Evolutionary conservation across 2,888 invertebrate species (phyloP).

Genomic region (Pristionchus exspectatus): DNA sequence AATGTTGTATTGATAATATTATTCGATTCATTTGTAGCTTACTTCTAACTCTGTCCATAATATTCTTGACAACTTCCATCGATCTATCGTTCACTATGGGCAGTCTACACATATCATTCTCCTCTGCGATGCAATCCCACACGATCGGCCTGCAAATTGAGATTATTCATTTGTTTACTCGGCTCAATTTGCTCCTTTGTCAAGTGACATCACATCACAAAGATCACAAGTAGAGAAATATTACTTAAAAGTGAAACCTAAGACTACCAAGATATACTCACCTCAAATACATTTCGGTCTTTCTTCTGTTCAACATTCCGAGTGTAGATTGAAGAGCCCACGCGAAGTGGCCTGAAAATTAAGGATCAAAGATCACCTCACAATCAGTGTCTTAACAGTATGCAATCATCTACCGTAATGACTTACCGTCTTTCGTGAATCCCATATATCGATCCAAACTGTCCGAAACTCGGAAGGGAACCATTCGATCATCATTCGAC

Average conservation of each 20-base stretch:
- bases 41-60: slow-evolving; percentile 12
- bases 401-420: neutral
- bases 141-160: slow-evolving; percentile 6
- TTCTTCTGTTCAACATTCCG: slow-evolving; percentile 20
- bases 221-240: neutral
- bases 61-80: neutral
- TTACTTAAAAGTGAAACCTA: no score
- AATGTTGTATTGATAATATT: neutral
- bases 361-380: neutral
- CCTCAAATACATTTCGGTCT: slow-evolving; percentile 11
- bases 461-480: slow-evolving; percentile 34
- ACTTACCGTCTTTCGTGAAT: slow-evolving; percentile 25
- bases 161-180: neutral
- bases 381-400: neutral
- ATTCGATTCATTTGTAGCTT: neutral
- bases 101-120: neutral
- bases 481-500: neutral
- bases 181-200: no score
- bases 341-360: neutral
- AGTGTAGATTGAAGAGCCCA: neutral
- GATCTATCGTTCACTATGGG: neutral
- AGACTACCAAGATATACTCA: neutral
- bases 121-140: slow-evolving; percentile 20
- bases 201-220: neutral
- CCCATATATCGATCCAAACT: neutral